Evolutionary conservation across 1,140 invertebrate species (phyloP), one percentile per base, ranked within the genome.

Genomic region (Pinna nobilis): DNA sequence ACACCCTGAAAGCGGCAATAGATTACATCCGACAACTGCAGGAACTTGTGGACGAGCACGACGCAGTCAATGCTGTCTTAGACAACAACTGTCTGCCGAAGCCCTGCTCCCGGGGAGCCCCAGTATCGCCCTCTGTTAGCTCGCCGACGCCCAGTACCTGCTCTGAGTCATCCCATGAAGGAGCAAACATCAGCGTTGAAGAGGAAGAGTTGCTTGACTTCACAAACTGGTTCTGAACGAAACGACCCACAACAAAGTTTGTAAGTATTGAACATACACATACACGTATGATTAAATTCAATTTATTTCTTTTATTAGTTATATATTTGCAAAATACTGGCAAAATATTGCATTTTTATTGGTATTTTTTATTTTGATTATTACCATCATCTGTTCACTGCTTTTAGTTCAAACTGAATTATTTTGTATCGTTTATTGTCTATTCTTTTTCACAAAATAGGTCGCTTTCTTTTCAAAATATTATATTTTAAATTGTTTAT

Each of bases 21-120:
- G 95, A 97, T 82, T 98, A 98, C 84, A 98, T 98, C 78, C 90
- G 94, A 79, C 93, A 94, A 59, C 89, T 98, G 30, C 94, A 97
- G 84, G 92, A 92, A 79, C 86, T 97, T 9, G 86, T 98, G 91
- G 93, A 50, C 30, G 94, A 87, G 28, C 67, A 82, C 39, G 80
- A 83, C 64, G 77, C 83, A 9, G 81, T 80, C 0, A 79, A 77
- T 47, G 73, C 78, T 2, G 70, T 70, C 2, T 65, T 78, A 13
- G 71, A 74, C 15, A 76, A 41, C 13, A 74, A 74, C 44, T 70
- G 57, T 35, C 57, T 72, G 7, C 73, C 73, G 0, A 75, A 70
- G 39, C 53, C 65, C 1, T n/a, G 23, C 9, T 51, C 25, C 2
- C 32, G 50, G 13, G 37, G 44, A 0, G 28, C 37, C 5, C 57